Percentiles rank a stretch among this genome's conserved stretches.
Conservation (phyloP, 2,113 vertebrate species). For the Fulmarus glacialis region DNA sequence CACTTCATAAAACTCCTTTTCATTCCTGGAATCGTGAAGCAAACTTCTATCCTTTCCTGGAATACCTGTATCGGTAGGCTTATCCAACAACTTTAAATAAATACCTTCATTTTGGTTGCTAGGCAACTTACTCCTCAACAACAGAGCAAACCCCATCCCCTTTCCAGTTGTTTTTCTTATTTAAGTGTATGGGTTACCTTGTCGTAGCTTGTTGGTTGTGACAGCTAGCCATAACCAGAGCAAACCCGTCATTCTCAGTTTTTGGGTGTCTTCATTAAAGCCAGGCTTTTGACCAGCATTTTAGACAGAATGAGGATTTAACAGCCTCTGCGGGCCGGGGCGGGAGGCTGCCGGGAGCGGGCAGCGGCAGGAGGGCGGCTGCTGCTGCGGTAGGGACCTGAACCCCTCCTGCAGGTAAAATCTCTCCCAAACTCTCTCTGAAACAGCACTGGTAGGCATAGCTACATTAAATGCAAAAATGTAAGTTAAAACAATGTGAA, state of each 20-base stretch:
- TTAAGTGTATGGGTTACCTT: not conserved
- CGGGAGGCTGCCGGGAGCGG: not conserved
- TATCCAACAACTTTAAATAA: not conserved
- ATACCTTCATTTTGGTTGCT: not conserved
- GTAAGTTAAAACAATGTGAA: not conserved
- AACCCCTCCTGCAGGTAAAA: not conserved
- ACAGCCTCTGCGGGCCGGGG: not conserved
- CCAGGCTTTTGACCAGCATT: not conserved
- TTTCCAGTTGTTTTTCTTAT: not conserved
- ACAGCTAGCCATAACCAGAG: not conserved
- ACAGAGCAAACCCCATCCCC: not conserved
- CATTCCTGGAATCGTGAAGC: not conserved
- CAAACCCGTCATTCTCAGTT: not conserved
- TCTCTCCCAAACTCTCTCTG: not conserved
- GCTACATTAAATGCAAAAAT: not conserved
- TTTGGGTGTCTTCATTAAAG: not conserved
- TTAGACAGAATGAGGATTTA: not conserved
- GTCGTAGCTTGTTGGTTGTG: not conserved
- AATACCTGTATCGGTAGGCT: constrained; percentile 24
- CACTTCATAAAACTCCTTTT: not conserved
- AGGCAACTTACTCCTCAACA: not conserved
- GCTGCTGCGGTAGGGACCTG: not conserved
- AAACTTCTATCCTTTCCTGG: not conserved
- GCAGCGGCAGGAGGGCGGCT: not conserved
- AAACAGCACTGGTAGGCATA: not conserved